Percentiles rank a stretch among this genome's conserved stretches.
phyloP scores from a whole-genome alignment of 2,113 vertebrate species.

The Hippocampus comes region DNA sequence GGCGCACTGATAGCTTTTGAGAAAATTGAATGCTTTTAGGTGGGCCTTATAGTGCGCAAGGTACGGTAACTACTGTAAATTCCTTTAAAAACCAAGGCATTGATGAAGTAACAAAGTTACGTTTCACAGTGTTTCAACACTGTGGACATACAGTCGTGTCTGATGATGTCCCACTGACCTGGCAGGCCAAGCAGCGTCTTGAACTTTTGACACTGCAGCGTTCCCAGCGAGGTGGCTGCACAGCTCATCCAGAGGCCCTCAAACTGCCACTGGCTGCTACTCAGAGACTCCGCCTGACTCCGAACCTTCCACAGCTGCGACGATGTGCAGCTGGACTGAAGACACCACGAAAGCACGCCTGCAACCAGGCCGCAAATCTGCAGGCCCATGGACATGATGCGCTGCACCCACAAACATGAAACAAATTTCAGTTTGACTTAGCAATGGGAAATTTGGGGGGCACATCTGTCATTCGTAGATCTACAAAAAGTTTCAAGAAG shows the following conservation, averaged over 20 bases:
- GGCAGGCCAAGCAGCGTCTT: conserved; percentile 75
- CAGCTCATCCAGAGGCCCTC: conserved; percentile 86
- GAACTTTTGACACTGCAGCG: conserved; percentile 73
- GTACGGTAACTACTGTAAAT: too few relatives aligned
- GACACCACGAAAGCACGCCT: conserved; percentile 70
- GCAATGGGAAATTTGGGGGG: too few relatives aligned
- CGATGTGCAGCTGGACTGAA: conserved; percentile 66
- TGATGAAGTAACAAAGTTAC: too few relatives aligned
- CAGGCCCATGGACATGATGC: conserved; percentile 47
- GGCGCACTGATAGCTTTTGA: too few relatives aligned
- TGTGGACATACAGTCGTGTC: too few relatives aligned
- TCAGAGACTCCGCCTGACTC: conserved; percentile 46
- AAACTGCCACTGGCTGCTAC: conserved; percentile 64
- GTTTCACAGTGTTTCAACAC: too few relatives aligned
- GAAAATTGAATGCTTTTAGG: too few relatives aligned
- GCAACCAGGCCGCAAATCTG: conserved; percentile 72
- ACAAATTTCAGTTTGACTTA: too few relatives aligned
- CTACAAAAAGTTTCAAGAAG: too few relatives aligned
- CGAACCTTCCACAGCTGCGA: conserved; percentile 74
- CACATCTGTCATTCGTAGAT: too few relatives aligned
- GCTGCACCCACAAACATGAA: not conserved
- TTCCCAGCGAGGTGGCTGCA: conserved; percentile 56
- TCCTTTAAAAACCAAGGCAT: too few relatives aligned
- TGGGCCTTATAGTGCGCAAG: too few relatives aligned
- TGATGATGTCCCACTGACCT: conserved; percentile 39